These are phyloP conservation scores for Galeopsomyia nigrocyanea DNA, from an alignment of 2,888 invertebrate genomes.

Conservation along the genomic window DNA sequence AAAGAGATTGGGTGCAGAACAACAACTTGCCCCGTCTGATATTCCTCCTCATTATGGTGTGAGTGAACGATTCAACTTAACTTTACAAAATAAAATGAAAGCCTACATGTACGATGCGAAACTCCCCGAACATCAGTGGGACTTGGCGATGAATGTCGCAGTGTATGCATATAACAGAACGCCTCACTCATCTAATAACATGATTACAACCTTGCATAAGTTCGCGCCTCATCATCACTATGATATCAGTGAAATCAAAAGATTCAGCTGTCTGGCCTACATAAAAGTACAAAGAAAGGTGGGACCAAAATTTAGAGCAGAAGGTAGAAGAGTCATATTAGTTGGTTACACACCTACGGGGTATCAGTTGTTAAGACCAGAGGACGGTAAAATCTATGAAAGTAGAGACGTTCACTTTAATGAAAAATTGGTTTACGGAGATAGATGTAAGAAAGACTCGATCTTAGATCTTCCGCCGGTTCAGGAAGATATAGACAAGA, in stretches of 20 bases:
- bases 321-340: no score
- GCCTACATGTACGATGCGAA: not conserved
- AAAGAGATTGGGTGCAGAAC: no score
- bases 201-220: not conserved
- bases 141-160: constrained; percentile 9
- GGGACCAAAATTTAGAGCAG: not conserved
- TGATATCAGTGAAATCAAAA: not conserved
- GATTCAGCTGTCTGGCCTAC: not conserved
- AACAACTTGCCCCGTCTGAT: no score
- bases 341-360: no score
- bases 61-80: no score
- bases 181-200: not conserved
- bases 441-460: not conserved
- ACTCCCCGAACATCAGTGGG: not conserved
- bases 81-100: no score
- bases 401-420: no score
- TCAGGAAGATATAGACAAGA: not conserved
- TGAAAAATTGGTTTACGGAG: not conserved
- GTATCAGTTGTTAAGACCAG: not conserved
- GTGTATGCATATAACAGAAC: not conserved
- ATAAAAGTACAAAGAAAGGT: not conserved
- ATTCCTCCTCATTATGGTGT: no score
- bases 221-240: not conserved
- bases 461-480: not conserved
- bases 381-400: not conserved